Evolutionary conservation across 2,888 invertebrate species (phyloP).

Genomic region (Drosophila anomalata): DNA sequence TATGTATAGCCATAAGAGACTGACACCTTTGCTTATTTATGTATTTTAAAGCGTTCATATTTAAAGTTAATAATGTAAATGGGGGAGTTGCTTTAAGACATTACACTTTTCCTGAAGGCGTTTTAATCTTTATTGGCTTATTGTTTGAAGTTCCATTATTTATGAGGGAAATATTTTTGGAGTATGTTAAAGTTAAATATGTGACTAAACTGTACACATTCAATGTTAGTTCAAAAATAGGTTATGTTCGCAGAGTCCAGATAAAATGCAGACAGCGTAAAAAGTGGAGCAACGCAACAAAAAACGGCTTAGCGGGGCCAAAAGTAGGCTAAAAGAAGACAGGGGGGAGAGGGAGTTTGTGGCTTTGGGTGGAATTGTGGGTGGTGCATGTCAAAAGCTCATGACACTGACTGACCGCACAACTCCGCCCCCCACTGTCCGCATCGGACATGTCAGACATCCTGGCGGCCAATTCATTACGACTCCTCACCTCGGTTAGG

Average conservation of each 20-base stretch:
- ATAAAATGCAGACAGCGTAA: constrained; percentile 15
- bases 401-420: constrained; percentile 52
- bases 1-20: too few species aligned
- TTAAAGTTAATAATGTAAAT: not conserved
- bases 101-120: not conserved
- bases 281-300: constrained; percentile 36
- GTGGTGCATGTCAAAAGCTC: constrained; percentile 49
- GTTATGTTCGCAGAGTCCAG: constrained; percentile 3
- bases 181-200: not conserved
- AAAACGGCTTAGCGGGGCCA: constrained; percentile 7
- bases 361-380: constrained; percentile 12
- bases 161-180: not conserved
- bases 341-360: not conserved
- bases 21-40: not conserved
- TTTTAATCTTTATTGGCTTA: too few species aligned
- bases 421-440: constrained; percentile 20
- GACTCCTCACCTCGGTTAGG: constrained; percentile 19
- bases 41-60: not conserved
- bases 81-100: not conserved
- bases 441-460: constrained; percentile 61
- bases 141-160: not conserved
- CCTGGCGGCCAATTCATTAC: constrained; percentile 62
- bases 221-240: not conserved
- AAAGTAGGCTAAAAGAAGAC: constrained; percentile 5
- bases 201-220: not conserved